Evolutionary conservation across 2,797 vertebrate genomes (phyloP), one percentile per base, ranked within the genome.

Genomic region (Taenioides sp.): DNA sequence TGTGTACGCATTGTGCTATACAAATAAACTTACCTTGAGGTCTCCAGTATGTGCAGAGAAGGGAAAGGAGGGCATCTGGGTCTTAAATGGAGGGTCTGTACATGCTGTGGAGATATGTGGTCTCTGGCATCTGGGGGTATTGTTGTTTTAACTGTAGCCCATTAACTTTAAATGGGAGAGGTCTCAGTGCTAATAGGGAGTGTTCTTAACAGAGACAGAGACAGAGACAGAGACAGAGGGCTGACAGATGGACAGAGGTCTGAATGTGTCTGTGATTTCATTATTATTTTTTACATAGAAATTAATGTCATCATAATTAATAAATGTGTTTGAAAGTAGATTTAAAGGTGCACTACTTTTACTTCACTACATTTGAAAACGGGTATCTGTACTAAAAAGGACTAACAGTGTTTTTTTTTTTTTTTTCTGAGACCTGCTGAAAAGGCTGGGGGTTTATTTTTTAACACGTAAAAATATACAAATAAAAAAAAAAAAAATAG

Each of bases 91-190:
- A 31, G 47, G 20, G 11, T 64, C 28, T 34, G 20, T 40, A 20
- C 27, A 34, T n/a, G 64, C 22, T 52, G 17, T 54, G 25, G 25
- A 52, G 65, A 52, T 11, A 34, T 63, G 61, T 40, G 31, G 28
- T 37, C 61, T 40, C 60, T n/a, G 60, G 31, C 60, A 34, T 62
- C 60, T n/a, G n/a, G 9, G 20, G 37, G 63, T 14, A 65, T 49
- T 65, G 63, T 65, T 65, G 22, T 47, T 65, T 43, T 65, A 65
- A 50, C 40, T 50, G 63, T 27, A 25, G 63, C 37, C 62, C 37
- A 65, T 47, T 65, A 49, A 27, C 40, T 49, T 65, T 17, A 49
- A 14, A 49, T 49, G 23, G n/a, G 23, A 49, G 43, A 62, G 66
- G 2, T 10, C 40, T 65, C 37, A 47, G 12, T 22, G 14, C 62